A percentile compares a stretch with the other conserved stretches of the same genome.
These are phyloP conservation scores for Stenodema calcarata DNA, from an alignment of 2,888 invertebrate species.

Conservation along the genomic window DNA sequence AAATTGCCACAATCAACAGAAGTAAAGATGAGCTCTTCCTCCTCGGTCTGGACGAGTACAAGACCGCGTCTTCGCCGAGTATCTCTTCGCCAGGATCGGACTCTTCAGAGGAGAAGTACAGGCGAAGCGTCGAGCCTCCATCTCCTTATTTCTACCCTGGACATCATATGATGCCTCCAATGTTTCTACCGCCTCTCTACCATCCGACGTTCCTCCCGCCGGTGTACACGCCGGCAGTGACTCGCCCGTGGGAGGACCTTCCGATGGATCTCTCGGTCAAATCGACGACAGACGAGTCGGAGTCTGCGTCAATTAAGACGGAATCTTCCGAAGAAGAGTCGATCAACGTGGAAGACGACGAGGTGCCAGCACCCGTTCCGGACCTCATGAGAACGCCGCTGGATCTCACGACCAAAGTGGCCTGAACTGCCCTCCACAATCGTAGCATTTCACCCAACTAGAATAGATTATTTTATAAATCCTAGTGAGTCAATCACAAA, in stretches of 20 bases:
- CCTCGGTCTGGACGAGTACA: slow-evolving; percentile 54
- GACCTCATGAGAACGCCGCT: slow-evolving; percentile 53
- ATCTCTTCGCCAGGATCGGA: slow-evolving; percentile 84
- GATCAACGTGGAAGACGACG: slow-evolving; percentile 55
- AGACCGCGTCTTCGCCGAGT: slow-evolving; percentile 68
- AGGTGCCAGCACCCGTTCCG: slow-evolving; percentile 23
- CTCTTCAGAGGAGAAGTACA: slow-evolving; percentile 69
- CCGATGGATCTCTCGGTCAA: slow-evolving; percentile 64
- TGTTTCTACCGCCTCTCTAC: slow-evolving; percentile 54
- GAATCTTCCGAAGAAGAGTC: slow-evolving; percentile 51
- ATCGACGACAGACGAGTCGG: slow-evolving; percentile 55
- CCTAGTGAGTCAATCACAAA: not conserved
- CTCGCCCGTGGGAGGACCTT: slow-evolving; percentile 60
- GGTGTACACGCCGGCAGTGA: slow-evolving; percentile 51
- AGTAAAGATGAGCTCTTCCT: slow-evolving; percentile 54
- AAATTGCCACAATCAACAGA: slow-evolving; percentile 52
- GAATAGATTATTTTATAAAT: not conserved
- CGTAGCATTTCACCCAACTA: not conserved
- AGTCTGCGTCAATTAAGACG: slow-evolving; percentile 40
- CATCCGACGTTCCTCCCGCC: slow-evolving; percentile 58
- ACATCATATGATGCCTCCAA: slow-evolving; percentile 52
- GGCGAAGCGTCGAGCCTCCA: slow-evolving; percentile 33
- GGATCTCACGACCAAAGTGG: slow-evolving; percentile 56
- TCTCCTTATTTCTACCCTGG: slow-evolving; percentile 32
- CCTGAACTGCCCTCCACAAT: not conserved